phyloP scores from a whole-genome alignment of 1,140 invertebrate genomes.

The Teleopsis dalmanni region DNA sequence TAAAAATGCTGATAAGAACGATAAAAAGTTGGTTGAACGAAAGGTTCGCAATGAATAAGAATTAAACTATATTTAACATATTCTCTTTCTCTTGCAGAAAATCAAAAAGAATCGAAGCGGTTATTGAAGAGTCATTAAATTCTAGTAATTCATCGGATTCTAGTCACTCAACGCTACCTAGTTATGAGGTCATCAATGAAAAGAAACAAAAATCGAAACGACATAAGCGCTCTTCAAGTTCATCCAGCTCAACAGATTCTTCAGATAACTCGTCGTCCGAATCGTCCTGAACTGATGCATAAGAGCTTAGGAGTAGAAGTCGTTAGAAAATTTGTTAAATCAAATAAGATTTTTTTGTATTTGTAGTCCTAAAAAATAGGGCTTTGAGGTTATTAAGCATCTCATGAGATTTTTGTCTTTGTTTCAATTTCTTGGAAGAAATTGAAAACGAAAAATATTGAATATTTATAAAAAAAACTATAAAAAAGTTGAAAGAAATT shows the following conservation, averaged over 20 bases:
- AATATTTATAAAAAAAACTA: too few relatives aligned
- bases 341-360: too few relatives aligned
- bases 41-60: constrained; percentile 8
- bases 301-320: too few relatives aligned
- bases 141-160: constrained; percentile 30
- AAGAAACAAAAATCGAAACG: constrained; percentile 26
- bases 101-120: constrained; percentile 33
- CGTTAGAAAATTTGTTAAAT: too few relatives aligned
- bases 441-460: too few relatives aligned
- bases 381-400: too few relatives aligned
- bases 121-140: constrained; percentile 32
- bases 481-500: too few relatives aligned
- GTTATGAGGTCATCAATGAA: constrained; percentile 41
- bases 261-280: constrained; percentile 21
- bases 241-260: constrained; percentile 19
- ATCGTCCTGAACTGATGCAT: too few relatives aligned
- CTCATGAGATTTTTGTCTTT: too few relatives aligned
- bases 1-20: constrained; percentile 32
- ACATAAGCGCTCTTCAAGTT: constrained; percentile 22
- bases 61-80: constrained; percentile 7
- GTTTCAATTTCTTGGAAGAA: too few relatives aligned
- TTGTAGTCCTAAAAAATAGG: too few relatives aligned
- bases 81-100: constrained; percentile 21
- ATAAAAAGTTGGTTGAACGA: constrained; percentile 23
- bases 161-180: constrained; percentile 38